Percentiles rank a stretch among this genome's conserved stretches.
These are phyloP conservation scores for Anguilla anguilla DNA, from an alignment of 2,797 vertebrate species.

Conservation along the genomic window DNA sequence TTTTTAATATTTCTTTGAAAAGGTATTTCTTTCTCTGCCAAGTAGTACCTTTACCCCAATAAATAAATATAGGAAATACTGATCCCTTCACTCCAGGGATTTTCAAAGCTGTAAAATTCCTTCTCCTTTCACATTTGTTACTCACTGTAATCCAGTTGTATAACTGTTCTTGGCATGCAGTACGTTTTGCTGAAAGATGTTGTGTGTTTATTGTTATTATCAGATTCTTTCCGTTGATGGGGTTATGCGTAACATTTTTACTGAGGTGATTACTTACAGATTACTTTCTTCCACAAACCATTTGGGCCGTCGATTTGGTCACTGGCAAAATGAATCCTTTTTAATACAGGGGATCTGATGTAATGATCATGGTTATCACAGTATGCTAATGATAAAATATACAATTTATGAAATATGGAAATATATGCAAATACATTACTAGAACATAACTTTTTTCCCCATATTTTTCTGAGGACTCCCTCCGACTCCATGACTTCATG, in stretches of 20 bases:
- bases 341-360: not conserved
- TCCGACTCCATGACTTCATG: no score
- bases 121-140: not conserved
- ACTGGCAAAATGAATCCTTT: not conserved
- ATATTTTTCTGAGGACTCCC: no score
- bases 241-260: not conserved
- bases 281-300: not conserved
- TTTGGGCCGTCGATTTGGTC: not conserved
- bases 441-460: not conserved
- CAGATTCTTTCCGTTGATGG: not conserved
- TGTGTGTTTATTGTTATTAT: not conserved
- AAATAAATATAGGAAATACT: not conserved
- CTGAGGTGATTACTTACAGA: not conserved
- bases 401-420: not conserved
- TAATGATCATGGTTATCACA: not conserved
- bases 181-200: not conserved
- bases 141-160: not conserved
- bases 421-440: not conserved
- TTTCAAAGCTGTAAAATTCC: not conserved
- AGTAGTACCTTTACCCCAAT: not conserved
- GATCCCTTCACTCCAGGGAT: not conserved
- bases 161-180: not conserved
- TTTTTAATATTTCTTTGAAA: not conserved
- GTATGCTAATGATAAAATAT: not conserved
- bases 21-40: not conserved